Conservation (phyloP, 2,797 vertebrate species). For the Helostoma temminkii region DNA sequence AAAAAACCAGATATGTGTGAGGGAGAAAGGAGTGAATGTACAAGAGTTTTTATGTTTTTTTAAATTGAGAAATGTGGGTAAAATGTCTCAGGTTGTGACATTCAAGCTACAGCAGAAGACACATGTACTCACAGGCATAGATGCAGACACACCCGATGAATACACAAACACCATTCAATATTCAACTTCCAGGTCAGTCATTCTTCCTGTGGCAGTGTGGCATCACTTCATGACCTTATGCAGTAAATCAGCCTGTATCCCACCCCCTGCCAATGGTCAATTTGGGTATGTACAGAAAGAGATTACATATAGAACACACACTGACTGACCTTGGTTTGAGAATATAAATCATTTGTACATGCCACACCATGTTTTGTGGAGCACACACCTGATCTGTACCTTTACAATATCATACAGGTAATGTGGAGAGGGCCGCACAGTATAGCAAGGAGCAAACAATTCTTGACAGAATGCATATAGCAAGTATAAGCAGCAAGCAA, state of each 20-base stretch:
- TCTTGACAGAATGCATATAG: conserved; percentile 57
- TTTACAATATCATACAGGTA: conserved; percentile 60
- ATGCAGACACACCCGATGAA: background rate
- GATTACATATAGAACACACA: conserved; percentile 38
- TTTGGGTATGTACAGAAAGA: conserved; percentile 42
- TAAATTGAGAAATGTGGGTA: background rate
- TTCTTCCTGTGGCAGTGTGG: conserved; percentile 27
- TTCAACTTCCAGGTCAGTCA: conserved; percentile 58
- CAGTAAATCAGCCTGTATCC: conserved; percentile 60
- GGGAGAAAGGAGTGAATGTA: no score
- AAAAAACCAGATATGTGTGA: background rate
- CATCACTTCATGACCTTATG: conserved; percentile 38
- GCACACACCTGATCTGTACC: conserved; percentile 23
- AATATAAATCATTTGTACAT: conserved; percentile 58
- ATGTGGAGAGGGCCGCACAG: conserved; percentile 60
- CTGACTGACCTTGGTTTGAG: conserved; percentile 59
- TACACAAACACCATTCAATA: conserved; percentile 27
- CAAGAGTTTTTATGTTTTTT: background rate
- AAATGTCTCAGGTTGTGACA: background rate
- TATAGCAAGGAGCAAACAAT: conserved; percentile 59
- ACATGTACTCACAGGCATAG: background rate
- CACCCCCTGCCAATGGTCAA: conserved; percentile 38
- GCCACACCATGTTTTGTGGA: conserved; percentile 41
- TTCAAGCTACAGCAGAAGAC: conserved; percentile 1
- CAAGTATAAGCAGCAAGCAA: conserved; percentile 18